Percentiles rank a stretch among this genome's conserved stretches.
Evolutionary conservation across 2,797 vertebrate genomes (phyloP).

Genomic region (Gastrophryne carolinensis): DNA sequence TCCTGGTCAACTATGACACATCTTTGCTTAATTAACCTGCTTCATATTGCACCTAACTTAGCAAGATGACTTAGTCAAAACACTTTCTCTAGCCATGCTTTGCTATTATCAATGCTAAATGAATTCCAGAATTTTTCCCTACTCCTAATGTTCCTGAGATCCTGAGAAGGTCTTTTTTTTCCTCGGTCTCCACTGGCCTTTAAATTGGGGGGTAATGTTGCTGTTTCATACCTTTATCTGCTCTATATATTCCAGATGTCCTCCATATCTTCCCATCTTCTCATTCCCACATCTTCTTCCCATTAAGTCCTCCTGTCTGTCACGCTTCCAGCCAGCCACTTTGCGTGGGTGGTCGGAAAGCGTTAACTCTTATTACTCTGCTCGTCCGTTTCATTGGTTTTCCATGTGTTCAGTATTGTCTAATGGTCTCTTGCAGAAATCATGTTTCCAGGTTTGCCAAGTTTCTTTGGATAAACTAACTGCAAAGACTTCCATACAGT

Average conservation of each 20-base stretch:
- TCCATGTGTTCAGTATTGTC: slow-evolving; percentile 10
- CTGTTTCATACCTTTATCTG: slow-evolving; percentile 32
- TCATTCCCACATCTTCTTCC: slow-evolving; percentile 7
- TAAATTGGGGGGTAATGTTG: slow-evolving; percentile 2
- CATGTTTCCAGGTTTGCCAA: slow-evolving; percentile 51
- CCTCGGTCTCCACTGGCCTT: neutral
- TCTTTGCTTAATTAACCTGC: neutral
- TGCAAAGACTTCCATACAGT: slow-evolving; percentile 43
- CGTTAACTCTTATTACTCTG: neutral
- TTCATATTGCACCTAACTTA: neutral
- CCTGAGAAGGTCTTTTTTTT: slow-evolving; percentile 39
- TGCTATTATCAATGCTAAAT: slow-evolving; percentile 15
- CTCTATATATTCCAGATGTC: slow-evolving; percentile 39
- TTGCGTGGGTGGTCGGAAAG: neutral
- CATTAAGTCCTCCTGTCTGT: slow-evolving; percentile 3
- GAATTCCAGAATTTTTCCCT: slow-evolving; percentile 51
- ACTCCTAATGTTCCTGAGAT: slow-evolving; percentile 39
- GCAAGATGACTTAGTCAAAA: neutral
- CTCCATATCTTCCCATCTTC: slow-evolving; percentile 50
- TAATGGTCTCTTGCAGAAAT: slow-evolving; percentile 50
- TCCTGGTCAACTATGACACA: neutral
- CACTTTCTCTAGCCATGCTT: slow-evolving; percentile 4
- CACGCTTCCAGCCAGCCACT: slow-evolving; percentile 4
- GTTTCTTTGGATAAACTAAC: slow-evolving; percentile 48
- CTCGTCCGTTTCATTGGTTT: neutral